Evolutionary conservation across 1,140 invertebrate genomes (phyloP).

Genomic region (Steinernema khuongi): DNA sequence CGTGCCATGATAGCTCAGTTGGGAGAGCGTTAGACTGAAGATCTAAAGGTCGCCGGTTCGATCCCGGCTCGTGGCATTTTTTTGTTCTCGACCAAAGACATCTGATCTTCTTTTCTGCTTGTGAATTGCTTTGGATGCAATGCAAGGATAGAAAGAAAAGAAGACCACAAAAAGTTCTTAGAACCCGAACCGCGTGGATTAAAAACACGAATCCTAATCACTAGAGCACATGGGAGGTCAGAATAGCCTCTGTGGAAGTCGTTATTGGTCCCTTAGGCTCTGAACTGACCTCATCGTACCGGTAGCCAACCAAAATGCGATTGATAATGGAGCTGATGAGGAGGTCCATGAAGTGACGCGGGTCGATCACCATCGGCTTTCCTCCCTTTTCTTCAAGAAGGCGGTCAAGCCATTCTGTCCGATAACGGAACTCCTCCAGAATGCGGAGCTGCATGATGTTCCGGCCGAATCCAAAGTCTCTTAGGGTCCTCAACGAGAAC

Average conservation of each 20-base stretch:
- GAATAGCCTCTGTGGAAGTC: no score
- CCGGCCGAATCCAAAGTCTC: neutral
- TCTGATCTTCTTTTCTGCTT: no score
- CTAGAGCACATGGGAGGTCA: no score
- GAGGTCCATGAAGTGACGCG: neutral
- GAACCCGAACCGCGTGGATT: no score
- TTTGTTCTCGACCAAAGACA: no score
- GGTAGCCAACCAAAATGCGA: neutral
- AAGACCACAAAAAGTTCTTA: no score
- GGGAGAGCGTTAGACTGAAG: constrained; percentile 59
- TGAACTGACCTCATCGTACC: neutral
- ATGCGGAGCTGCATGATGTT: neutral
- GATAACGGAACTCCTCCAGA: neutral
- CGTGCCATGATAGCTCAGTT: constrained; percentile 52
- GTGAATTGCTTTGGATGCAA: no score
- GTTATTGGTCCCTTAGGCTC: no score
- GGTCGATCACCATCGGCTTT: neutral
- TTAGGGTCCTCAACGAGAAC: neutral
- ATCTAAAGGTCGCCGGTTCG: constrained; percentile 53
- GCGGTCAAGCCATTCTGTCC: neutral
- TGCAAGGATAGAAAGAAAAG: no score
- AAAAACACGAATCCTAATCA: no score
- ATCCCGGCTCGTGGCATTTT: constrained; percentile 46
- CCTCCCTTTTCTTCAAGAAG: neutral
- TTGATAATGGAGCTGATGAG: neutral